Evolutionary conservation across 2,888 invertebrate genomes (phyloP).

Genomic region (Andrena hattorfiana): DNA sequence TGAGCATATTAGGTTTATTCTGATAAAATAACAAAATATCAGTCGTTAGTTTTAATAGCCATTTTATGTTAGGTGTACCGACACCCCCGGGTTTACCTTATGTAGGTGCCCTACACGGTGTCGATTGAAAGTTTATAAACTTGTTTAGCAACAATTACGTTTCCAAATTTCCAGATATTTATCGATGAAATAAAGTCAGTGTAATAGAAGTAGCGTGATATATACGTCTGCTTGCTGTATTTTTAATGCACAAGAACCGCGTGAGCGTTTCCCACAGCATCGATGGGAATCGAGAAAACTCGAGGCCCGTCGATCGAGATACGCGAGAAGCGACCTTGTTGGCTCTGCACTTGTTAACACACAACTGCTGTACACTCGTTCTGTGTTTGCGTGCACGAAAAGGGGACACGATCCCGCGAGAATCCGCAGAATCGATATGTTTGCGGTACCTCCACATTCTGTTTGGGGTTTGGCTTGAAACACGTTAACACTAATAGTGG

Average conservation of each 20-base stretch:
- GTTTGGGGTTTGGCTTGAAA: neutral
- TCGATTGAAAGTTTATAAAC: too few relatives aligned
- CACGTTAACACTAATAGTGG: too few relatives aligned
- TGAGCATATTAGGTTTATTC: too few relatives aligned
- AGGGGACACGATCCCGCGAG: neutral
- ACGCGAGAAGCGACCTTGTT: slow-evolving; percentile 38
- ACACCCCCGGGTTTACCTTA: too few relatives aligned
- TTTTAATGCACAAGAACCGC: neutral
- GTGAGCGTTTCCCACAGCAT: neutral
- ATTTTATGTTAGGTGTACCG: too few relatives aligned
- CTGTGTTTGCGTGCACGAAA: slow-evolving; percentile 47
- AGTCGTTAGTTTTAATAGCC: too few relatives aligned
- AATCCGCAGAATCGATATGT: neutral
- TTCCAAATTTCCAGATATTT: neutral
- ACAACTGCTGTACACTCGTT: slow-evolving; percentile 28
- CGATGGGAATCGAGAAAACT: slow-evolving; percentile 19
- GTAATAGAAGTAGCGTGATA: neutral
- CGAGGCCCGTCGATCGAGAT: slow-evolving; percentile 8
- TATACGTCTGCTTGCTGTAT: neutral
- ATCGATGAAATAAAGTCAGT: neutral
- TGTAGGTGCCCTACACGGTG: too few relatives aligned
- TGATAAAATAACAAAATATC: too few relatives aligned
- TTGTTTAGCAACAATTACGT: neutral
- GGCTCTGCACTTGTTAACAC: slow-evolving; percentile 54
- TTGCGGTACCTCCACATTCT: neutral